Evolutionary conservation across 2,113 vertebrate species (phyloP).

Genomic region (Capreolus pygargus): DNA sequence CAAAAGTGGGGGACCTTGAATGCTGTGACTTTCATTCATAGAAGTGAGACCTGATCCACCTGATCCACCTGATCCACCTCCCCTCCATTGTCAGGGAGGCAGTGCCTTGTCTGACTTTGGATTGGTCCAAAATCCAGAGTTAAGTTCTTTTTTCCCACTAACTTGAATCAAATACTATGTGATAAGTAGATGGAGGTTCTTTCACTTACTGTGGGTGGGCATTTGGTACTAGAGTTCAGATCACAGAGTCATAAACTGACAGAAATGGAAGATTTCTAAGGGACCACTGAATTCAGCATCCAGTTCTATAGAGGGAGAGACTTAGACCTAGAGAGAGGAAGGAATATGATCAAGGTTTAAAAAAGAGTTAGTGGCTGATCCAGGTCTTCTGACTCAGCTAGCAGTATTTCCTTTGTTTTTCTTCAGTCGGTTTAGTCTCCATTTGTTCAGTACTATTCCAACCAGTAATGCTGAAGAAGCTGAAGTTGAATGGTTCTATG

Average conservation of each 20-base stretch:
- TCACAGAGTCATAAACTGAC: conserved; percentile 3
- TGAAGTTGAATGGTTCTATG: no score
- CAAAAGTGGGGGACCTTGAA: background rate
- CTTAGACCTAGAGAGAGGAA: background rate
- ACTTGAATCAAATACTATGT: background rate
- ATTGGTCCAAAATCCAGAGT: background rate
- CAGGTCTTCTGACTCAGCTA: conserved; percentile 10
- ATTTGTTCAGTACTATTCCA: conserved; percentile 37
- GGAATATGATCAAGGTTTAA: background rate
- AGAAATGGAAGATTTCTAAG: background rate
- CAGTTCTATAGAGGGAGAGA: background rate
- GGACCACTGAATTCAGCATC: background rate
- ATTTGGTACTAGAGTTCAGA: background rate
- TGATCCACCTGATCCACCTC: background rate
- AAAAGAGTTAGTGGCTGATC: background rate
- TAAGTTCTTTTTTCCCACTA: conserved; percentile 11
- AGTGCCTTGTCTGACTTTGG: conserved; percentile 21
- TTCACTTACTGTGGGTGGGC: background rate
- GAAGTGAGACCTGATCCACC: background rate
- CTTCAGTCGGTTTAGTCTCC: conserved; percentile 16
- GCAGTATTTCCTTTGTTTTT: background rate
- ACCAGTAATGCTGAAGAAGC: no score
- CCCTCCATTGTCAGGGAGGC: background rate
- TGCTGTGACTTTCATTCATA: background rate
- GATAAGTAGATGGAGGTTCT: background rate